phyloP scores from a whole-genome alignment of 2,797 vertebrate species.

The Pempheris klunzingeri region DNA sequence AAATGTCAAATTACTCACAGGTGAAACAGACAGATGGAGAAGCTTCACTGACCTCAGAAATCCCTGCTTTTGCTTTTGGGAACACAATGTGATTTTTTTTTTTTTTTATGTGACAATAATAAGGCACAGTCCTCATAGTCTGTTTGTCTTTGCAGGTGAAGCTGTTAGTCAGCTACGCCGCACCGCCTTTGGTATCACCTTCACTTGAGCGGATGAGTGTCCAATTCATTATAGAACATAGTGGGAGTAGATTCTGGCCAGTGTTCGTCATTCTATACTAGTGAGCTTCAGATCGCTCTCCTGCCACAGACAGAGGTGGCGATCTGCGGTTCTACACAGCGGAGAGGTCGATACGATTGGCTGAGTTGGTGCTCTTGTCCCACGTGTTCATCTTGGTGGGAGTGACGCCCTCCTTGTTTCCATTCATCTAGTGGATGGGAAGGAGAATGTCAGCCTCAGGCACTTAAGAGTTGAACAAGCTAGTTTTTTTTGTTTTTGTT shows the following conservation, averaged over 20 bases:
- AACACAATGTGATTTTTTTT: slow-evolving; percentile 9
- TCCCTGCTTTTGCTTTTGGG: slow-evolving; percentile 35
- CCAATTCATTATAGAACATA: slow-evolving; percentile 48
- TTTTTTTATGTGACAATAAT: slow-evolving; percentile 47
- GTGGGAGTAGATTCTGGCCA: slow-evolving; percentile 53
- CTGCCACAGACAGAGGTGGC: slow-evolving; percentile 19
- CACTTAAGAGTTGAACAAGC: neutral
- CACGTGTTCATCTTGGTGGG: slow-evolving; percentile 94
- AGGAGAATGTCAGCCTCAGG: slow-evolving; percentile 26
- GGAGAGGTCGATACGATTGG: slow-evolving; percentile 93
- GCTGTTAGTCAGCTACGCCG: slow-evolving; percentile 32
- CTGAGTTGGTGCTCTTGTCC: slow-evolving; percentile 95
- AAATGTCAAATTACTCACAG: neutral
- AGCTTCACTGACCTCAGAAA: slow-evolving; percentile 26
- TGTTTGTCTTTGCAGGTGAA: slow-evolving; percentile 70
- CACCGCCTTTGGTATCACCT: slow-evolving; percentile 39
- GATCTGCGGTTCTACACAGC: slow-evolving; percentile 85
- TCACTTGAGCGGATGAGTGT: slow-evolving; percentile 44
- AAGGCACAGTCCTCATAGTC: slow-evolving; percentile 71
- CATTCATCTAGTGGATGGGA: slow-evolving; percentile 88
- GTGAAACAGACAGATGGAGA: slow-evolving; percentile 20
- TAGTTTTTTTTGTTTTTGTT: slow-evolving; percentile 10
- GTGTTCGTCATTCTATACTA: slow-evolving; percentile 65
- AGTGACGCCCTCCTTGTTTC: slow-evolving; percentile 89
- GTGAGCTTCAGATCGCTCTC: slow-evolving; percentile 32